Evolutionary conservation across 2,797 vertebrate genomes (phyloP).

Genomic region (Rhinogobio ventralis): DNA sequence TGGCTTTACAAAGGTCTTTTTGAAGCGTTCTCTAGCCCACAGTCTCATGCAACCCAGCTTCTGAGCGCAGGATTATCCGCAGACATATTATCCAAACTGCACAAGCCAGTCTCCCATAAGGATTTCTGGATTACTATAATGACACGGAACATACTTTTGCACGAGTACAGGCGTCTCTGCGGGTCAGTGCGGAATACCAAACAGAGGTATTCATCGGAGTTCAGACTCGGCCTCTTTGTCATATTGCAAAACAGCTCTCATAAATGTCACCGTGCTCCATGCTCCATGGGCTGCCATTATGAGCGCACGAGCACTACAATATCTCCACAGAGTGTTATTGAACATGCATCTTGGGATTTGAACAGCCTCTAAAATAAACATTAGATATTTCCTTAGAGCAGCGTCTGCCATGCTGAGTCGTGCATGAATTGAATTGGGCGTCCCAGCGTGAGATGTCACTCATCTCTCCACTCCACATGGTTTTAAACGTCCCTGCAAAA

Average conservation of each 20-base stretch:
- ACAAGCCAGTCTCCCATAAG: constrained; percentile 53
- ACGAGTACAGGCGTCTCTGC: constrained; percentile 43
- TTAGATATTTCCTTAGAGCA: constrained; percentile 71
- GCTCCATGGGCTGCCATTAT: constrained; percentile 59
- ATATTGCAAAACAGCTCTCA: constrained; percentile 46
- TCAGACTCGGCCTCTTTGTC: constrained; percentile 46
- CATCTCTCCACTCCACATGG: constrained; percentile 66
- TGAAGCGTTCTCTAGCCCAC: constrained; percentile 44
- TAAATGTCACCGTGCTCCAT: constrained; percentile 60
- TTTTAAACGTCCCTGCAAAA: constrained; percentile 57
- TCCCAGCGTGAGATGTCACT: constrained; percentile 74
- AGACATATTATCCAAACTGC: constrained; percentile 50
- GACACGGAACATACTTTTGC: constrained; percentile 53
- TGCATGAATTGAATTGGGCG: constrained; percentile 69
- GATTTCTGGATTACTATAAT: constrained; percentile 55
- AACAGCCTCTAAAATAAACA: constrained; percentile 72
- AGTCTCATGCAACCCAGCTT: constrained; percentile 42
- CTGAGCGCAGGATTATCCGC: constrained; percentile 53
- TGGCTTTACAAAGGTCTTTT: constrained; percentile 41
- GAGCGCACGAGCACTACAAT: constrained; percentile 55
- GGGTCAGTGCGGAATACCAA: constrained; percentile 53
- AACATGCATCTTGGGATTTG: constrained; percentile 64
- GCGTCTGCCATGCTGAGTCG: constrained; percentile 71
- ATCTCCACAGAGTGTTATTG: constrained; percentile 64
- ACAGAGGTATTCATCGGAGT: constrained; percentile 51